Conservation (phyloP, 2,797 vertebrate genomes). For the Leptoclinus maculatus region DNA sequence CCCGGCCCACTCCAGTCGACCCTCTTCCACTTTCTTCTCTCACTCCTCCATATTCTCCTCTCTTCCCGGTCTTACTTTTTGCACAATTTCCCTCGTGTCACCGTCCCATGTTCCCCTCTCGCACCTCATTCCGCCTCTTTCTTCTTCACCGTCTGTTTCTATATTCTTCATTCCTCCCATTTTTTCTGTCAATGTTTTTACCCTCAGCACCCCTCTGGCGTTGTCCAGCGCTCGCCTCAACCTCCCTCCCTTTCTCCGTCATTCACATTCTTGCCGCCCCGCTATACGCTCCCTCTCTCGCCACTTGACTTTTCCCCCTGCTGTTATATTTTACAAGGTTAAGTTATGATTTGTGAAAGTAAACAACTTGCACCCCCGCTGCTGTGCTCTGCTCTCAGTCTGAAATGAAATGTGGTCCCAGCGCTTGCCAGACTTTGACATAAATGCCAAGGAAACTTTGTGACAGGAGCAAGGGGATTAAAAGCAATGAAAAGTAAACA, state of each 20-base stretch:
- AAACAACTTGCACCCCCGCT: slow-evolving; percentile 49
- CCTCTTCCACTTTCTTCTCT: slow-evolving; percentile 62
- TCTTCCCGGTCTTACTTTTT: slow-evolving; percentile 17
- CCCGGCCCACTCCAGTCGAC: slow-evolving; percentile 62
- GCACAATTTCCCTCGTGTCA: slow-evolving; percentile 15
- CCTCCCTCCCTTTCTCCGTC: neutral
- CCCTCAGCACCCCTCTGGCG: neutral
- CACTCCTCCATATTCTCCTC: slow-evolving; percentile 57
- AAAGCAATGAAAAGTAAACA: slow-evolving; percentile 20
- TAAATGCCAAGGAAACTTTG: slow-evolving; percentile 43
- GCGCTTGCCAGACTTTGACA: neutral
- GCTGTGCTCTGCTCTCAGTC: slow-evolving; percentile 17
- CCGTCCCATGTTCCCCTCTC: slow-evolving; percentile 12
- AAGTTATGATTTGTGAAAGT: slow-evolving; percentile 51
- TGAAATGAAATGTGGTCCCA: slow-evolving; percentile 38
- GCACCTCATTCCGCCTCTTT: neutral
- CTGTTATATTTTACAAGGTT: slow-evolving; percentile 50
- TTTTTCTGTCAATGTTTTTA: neutral
- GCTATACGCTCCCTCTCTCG: neutral
- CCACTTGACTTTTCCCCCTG: slow-evolving; percentile 19
- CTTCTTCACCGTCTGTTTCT: neutral
- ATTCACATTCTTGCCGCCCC: slow-evolving; percentile 9
- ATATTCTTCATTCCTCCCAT: neutral
- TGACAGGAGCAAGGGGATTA: slow-evolving; percentile 21
- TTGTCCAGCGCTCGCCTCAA: neutral